phyloP scores from a whole-genome alignment of 2,113 vertebrate species.

The Condylura cristata region DNA sequence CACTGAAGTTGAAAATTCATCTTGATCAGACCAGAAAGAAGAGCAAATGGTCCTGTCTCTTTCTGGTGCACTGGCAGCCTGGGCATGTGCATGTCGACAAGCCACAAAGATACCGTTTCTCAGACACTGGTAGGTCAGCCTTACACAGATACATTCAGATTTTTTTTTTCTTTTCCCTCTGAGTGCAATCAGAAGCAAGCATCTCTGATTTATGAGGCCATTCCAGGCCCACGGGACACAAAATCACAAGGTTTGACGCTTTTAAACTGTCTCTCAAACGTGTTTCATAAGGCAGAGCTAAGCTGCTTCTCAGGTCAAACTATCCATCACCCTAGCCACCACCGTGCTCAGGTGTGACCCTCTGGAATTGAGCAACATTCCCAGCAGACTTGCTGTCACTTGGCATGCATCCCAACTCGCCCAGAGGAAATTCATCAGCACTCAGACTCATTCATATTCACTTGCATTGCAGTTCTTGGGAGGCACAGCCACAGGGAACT shows the following conservation, averaged over 20 bases:
- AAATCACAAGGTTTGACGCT: background rate
- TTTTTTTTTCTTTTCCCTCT: background rate
- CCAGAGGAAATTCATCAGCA: constrained; percentile 16
- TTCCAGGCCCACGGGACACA: constrained; percentile 25
- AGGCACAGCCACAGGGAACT: background rate
- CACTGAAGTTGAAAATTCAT: background rate
- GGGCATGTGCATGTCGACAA: background rate
- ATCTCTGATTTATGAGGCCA: constrained; percentile 52
- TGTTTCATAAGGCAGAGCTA: constrained; percentile 6
- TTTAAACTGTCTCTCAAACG: background rate
- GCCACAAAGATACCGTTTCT: constrained; percentile 11
- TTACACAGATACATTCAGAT: background rate
- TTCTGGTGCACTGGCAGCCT: background rate
- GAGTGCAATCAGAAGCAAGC: background rate
- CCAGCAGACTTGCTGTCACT: background rate
- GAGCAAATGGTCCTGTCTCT: background rate
- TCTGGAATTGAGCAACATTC: constrained; percentile 29
- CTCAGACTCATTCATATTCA: constrained; percentile 45
- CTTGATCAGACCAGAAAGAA: background rate
- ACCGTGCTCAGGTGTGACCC: background rate
- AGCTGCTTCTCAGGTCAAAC: background rate
- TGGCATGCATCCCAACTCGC: background rate
- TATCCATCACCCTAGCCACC: background rate
- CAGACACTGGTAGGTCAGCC: background rate
- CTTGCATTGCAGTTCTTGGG: constrained; percentile 37